phyloP scores from a whole-genome alignment of 35 echinoderm and acorn worm genomes.

The Heliocidaris erythrogramma region DNA sequence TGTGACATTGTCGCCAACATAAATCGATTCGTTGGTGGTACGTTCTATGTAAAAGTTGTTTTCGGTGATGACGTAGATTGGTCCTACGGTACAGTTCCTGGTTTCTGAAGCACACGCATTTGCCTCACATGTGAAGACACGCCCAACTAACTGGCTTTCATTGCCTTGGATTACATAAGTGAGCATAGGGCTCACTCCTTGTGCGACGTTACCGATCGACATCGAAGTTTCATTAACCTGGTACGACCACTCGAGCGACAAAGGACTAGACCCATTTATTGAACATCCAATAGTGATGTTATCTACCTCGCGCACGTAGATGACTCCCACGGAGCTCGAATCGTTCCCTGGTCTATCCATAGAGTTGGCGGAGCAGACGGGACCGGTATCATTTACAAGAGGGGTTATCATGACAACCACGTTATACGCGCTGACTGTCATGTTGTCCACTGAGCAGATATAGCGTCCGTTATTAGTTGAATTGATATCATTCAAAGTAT shows the following conservation, averaged over 20 bases:
- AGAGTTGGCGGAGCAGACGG: not conserved
- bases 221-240: not conserved
- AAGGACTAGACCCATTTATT: not conserved
- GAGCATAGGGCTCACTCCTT: not conserved
- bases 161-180: too few species aligned
- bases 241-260: not conserved
- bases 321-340: not conserved
- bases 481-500: not conserved
- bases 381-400: not conserved
- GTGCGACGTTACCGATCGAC: not conserved
- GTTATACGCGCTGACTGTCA: not conserved
- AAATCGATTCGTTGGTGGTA: not conserved
- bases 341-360: not conserved
- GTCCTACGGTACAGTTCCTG: not conserved
- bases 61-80: not conserved
- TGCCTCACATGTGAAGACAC: not conserved
- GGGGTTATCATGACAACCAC: not conserved
- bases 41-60: not conserved
- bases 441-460: not conserved
- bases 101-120: not conserved
- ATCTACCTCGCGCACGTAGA: not conserved
- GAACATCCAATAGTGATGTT: not conserved
- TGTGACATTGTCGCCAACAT: not conserved
- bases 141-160: not conserved
- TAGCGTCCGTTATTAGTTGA: not conserved